These are phyloP conservation scores for Lasioglossum oenotherae DNA, from an alignment of 2,888 invertebrate species.

Conservation along the genomic window DNA sequence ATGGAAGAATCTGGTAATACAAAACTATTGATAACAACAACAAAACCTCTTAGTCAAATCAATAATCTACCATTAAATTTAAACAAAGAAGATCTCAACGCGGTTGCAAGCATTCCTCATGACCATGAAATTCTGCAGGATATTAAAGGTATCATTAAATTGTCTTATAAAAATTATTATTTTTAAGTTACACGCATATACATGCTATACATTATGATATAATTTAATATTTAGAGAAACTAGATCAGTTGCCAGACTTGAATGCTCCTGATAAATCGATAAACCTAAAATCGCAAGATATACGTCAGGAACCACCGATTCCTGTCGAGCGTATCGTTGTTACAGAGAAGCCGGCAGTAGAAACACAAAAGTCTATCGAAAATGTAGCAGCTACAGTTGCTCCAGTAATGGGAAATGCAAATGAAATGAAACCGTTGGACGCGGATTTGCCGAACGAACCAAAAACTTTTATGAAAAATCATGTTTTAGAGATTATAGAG, in stretches of 20 bases:
- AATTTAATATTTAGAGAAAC: conserved; percentile 60
- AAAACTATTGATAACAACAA: conserved; percentile 72
- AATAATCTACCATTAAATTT: conserved; percentile 77
- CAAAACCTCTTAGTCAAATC: conserved; percentile 76
- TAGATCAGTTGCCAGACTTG: conserved; percentile 50
- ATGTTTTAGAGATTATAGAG: conserved; percentile 33
- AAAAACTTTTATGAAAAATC: conserved; percentile 38
- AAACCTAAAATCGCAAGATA: conserved; percentile 63
- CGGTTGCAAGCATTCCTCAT: conserved; percentile 62
- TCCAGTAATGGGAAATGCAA: conserved; percentile 86
- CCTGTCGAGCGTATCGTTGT: conserved; percentile 80
- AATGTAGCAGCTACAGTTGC: conserved; percentile 54
- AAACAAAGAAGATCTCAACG: conserved; percentile 73
- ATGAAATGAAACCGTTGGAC: conserved; percentile 88
- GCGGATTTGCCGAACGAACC: conserved; percentile 73
- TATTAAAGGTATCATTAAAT: conserved; percentile 68
- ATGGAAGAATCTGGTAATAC: conserved; percentile 87
- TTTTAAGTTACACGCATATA: not conserved
- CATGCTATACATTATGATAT: not conserved
- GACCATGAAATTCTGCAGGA: conserved; percentile 59
- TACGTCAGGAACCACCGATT: conserved; percentile 81
- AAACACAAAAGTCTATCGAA: conserved; percentile 62
- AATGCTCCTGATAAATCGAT: conserved; percentile 59
- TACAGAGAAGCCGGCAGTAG: conserved; percentile 76
- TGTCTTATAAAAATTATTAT: not conserved